Percentiles rank a stretch among this genome's conserved stretches.
These are phyloP conservation scores for Rhea americana DNA, from an alignment of 2,113 vertebrate genomes.

Conservation along the genomic window DNA sequence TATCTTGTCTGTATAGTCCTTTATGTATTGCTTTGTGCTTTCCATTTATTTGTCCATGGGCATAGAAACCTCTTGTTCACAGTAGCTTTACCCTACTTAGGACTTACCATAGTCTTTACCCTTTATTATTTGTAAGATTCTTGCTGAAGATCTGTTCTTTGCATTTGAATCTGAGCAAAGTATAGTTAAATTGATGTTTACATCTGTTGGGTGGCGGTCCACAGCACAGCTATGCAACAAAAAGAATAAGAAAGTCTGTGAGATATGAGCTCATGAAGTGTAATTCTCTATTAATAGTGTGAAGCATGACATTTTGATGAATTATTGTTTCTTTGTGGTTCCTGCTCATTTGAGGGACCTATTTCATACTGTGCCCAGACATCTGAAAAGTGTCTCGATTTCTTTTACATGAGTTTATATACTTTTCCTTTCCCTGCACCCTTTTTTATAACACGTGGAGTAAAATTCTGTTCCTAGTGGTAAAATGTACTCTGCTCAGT, in stretches of 20 bases:
- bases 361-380: neutral
- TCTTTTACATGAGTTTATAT: neutral
- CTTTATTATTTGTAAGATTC: conserved; percentile 93
- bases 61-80: neutral
- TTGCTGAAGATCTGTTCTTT: conserved; percentile 90
- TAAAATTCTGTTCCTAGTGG: neutral
- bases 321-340: neutral
- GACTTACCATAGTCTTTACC: conserved; percentile 96
- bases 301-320: neutral
- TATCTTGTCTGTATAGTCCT: neutral
- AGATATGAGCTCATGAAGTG: neutral
- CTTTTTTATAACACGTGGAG: neutral
- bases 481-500: neutral
- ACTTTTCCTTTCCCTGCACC: neutral
- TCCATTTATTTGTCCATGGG: neutral
- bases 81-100: neutral
- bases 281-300: neutral
- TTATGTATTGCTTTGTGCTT: neutral
- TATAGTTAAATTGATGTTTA: conserved; percentile 89
- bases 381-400: neutral
- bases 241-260: neutral
- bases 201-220: conserved; percentile 85
- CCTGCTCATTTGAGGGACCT: neutral
- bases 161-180: conserved; percentile 93
- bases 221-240: conserved; percentile 87